Conservation (phyloP, 2,888 invertebrate species). For the Conus canariensis region DNA sequence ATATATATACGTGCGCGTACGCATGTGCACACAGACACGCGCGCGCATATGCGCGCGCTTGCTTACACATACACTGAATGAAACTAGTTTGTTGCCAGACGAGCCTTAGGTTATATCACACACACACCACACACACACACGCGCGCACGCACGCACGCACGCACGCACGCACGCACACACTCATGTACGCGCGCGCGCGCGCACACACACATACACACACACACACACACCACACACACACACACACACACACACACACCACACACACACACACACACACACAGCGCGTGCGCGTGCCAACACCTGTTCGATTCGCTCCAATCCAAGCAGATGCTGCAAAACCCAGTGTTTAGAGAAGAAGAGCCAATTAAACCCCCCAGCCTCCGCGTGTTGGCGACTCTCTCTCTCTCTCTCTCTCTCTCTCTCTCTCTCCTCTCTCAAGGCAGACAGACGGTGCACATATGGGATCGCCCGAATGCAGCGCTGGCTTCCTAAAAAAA, state of each 20-base stretch:
- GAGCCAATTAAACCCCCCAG: not conserved
- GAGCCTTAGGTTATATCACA: not conserved
- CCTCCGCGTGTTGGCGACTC: too few relatives aligned
- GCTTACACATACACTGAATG: too few relatives aligned
- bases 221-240: not conserved
- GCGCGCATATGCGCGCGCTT: too few relatives aligned
- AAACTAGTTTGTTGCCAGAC: too few relatives aligned
- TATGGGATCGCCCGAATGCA: not conserved
- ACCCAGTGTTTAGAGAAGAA: not conserved
- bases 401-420: not conserved
- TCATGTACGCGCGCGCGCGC: not conserved
- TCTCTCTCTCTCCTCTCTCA: not conserved
- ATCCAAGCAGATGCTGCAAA: not conserved
- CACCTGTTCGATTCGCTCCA: not conserved
- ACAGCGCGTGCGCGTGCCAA: not conserved
- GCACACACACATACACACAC: not conserved
- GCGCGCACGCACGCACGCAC: not conserved
- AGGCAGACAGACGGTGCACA: not conserved
- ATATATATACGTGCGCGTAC: too few relatives aligned
- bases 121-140: constrained; percentile 17
- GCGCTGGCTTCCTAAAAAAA: not conserved
- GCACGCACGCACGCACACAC: not conserved
- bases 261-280: constrained; percentile 20
- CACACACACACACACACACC: not conserved
- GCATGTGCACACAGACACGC: too few relatives aligned